Evolutionary conservation across 2,888 invertebrate species (phyloP), one percentile per base, ranked within the genome.

Genomic region (Trichacis sp.): DNA sequence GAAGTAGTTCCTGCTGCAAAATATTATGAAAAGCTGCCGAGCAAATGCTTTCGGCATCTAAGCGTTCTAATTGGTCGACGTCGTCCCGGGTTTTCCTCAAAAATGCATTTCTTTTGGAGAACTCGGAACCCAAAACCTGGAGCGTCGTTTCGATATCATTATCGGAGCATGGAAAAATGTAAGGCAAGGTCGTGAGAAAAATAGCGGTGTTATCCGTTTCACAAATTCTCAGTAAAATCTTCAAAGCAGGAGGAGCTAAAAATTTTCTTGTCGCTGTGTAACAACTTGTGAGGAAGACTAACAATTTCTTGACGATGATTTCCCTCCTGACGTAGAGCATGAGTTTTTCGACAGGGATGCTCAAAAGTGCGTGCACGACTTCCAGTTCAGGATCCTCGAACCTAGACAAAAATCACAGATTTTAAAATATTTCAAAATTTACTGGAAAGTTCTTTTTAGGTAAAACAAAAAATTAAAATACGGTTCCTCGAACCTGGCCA

Each of bases 401-500:
- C 61, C 92, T 87, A 70, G 89, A 89, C 1, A 88, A 76, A n/a
- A n/a, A n/a, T n/a, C n/a, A n/a, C n/a, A n/a, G n/a, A n/a, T n/a
- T n/a, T n/a, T n/a, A n/a, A n/a, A n/a, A n/a, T n/a, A n/a, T n/a
- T n/a, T n/a, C n/a, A n/a, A n/a, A n/a, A n/a, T n/a, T n/a, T n/a
- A n/a, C n/a, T n/a, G n/a, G n/a, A n/a, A n/a, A n/a, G n/a, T n/a
- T n/a, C n/a, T n/a, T n/a, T n/a, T n/a, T n/a, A n/a, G n/a, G n/a
- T n/a, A n/a, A n/a, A n/a, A n/a, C n/a, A n/a, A n/a, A n/a, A n/a
- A n/a, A n/a, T n/a, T n/a, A n/a, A n/a, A n/a, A n/a, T n/a, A n/a
- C n/a, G 92, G 91, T 82, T 94, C 94, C 49, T 86, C 85, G 1
- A 94, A 87, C 61, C 92, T 87, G 70, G 89, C 89, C 1, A 88